Conservation (phyloP, 2,113 vertebrate genomes). For the Polypterus bichir region DNA sequence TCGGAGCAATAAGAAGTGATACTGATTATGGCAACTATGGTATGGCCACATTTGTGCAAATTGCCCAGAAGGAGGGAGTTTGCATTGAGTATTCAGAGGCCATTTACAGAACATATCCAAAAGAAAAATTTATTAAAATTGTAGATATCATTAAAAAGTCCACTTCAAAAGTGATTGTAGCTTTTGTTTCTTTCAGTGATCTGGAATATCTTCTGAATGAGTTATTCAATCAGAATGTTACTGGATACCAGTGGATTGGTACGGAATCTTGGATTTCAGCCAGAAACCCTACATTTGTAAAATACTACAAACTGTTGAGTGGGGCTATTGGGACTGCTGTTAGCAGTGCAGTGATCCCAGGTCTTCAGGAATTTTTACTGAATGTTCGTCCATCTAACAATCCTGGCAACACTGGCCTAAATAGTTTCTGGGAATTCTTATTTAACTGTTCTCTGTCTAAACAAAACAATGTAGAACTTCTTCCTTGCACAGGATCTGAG, state of each 20-base stretch:
- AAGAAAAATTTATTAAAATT: constrained; percentile 10
- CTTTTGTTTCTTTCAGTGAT: constrained; percentile 4
- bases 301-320: neutral
- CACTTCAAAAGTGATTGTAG: constrained; percentile 8
- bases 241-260: constrained; percentile 14
- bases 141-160: constrained; percentile 10
- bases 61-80: neutral
- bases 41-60: constrained; percentile 8
- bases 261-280: neutral
- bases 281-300: neutral
- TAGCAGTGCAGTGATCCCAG: neutral
- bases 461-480: neutral
- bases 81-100: constrained; percentile 11
- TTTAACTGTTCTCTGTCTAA: neutral
- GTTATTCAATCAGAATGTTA: constrained; percentile 11
- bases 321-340: constrained; percentile 5
- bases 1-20: constrained; percentile 9
- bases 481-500: constrained; percentile 4
- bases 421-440: constrained; percentile 5
- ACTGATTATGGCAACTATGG: constrained; percentile 9
- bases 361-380: neutral
- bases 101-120: constrained; percentile 7
- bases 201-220: constrained; percentile 12
- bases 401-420: neutral
- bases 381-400: constrained; percentile 4